Evolutionary conservation across 2,113 vertebrate species (phyloP).

Genomic region (Odocoileus virginianus): DNA sequence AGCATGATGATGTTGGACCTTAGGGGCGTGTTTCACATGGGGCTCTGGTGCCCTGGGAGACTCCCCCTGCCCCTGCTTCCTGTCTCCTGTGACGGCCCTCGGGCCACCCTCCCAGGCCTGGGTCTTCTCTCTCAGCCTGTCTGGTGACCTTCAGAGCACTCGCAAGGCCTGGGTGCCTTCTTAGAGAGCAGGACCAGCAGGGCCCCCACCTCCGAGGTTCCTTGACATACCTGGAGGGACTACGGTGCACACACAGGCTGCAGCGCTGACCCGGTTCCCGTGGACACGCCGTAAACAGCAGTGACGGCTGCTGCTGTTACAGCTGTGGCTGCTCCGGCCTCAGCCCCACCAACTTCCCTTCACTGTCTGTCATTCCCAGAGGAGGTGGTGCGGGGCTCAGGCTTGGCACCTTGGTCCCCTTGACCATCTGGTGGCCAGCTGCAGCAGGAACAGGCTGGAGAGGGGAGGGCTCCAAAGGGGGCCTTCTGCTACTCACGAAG

Average conservation of each 20-base stretch:
- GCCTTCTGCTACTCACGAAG: not conserved
- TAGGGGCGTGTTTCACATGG: rapidly evolving
- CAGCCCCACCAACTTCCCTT: not conserved
- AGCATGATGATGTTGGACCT: not conserved
- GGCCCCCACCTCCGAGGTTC: not conserved
- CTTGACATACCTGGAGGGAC: not conserved
- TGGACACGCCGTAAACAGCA: rapidly evolving
- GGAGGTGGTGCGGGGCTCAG: not conserved
- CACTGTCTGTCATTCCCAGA: not conserved
- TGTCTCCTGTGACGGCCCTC: not conserved
- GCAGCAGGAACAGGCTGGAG: not conserved
- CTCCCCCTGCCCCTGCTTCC: too few species aligned
- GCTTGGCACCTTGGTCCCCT: not conserved
- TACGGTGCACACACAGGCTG: rapidly evolving
- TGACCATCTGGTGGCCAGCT: not conserved
- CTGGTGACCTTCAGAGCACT: not conserved
- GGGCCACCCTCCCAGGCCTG: not conserved
- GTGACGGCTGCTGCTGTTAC: rapidly evolving
- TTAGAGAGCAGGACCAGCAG: not conserved
- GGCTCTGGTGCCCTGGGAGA: too few species aligned
- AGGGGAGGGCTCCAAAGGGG: not conserved
- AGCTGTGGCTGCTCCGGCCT: not conserved
- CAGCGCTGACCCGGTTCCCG: too few species aligned
- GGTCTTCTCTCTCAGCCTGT: not conserved
- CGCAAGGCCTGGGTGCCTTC: rapidly evolving